Evolutionary conservation across 2,888 invertebrate species (phyloP), one percentile per base, ranked within the genome.

Genomic region (Cheilosia vulpina): DNA sequence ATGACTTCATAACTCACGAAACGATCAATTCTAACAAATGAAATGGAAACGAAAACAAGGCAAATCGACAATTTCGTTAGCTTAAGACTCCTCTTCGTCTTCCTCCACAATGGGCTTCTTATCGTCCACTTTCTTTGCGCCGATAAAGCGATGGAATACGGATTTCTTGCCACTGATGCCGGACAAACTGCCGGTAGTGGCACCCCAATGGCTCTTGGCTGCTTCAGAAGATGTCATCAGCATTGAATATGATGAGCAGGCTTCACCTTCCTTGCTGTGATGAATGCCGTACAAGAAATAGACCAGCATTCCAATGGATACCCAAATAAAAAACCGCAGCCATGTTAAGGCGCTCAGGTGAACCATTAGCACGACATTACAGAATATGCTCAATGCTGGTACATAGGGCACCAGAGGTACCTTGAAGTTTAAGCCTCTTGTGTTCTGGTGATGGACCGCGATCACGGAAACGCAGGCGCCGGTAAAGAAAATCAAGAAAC

Each of bases 211-310:
- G 58, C 94, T 93, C 89, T 94, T 94, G 0, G 93, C 93, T 0
- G 95, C 94, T 88, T 95, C 94, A 0, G 94, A 93, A 0, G 94
- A 93, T 4, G 94, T 94, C 93, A 95, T 94, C 78, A 95, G 90
- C 88, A 95, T 94, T 2, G 95, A 94, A 89, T 95, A 95, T 27
- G 94, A 94, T 15, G 94, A 93, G 73, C 90, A 90, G 0, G 88
- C 88, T 50, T 94, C 94, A 45, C 96, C 95, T 88, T 97, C 94
- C 91, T 96, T 96, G 91, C 97, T 97, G 91, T 97, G 96, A 90
- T 96, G 96, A 81, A 97, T 96, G 4, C 97, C 97, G 90, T 97
- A 97, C 1, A 96, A 92, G 92, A 97, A 97, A 91, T 97, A 97
- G 6, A 97, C 94, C 31, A 96, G 92, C 90, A 97, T 92, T 95